Evolutionary conservation across 2,888 invertebrate species (phyloP).

Genomic region (Cactoblastis cactorum): DNA sequence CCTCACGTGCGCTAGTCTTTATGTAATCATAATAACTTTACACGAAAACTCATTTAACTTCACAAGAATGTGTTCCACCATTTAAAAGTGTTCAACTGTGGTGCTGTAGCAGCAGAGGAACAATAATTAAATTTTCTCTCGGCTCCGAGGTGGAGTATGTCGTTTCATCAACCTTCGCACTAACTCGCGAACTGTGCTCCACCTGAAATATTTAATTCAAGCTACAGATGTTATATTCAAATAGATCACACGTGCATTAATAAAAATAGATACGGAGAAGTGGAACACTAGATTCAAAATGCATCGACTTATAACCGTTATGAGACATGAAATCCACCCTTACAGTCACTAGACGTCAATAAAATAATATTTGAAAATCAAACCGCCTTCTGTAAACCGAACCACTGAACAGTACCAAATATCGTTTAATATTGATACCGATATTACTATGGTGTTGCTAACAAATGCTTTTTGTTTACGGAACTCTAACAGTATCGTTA

Average conservation of each 20-base stretch:
- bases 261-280: too few relatives aligned
- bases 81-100: constrained; percentile 68
- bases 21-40: constrained; percentile 59
- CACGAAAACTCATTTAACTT: constrained; percentile 62
- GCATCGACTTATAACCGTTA: too few relatives aligned
- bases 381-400: too few relatives aligned
- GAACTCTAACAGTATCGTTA: too few relatives aligned
- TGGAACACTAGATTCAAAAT: too few relatives aligned
- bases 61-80: constrained; percentile 59
- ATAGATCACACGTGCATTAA: constrained; percentile 9
- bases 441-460: too few relatives aligned
- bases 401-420: too few relatives aligned
- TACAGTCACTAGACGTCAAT: too few relatives aligned
- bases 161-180: constrained; percentile 67
- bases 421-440: too few relatives aligned
- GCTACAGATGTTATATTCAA: constrained; percentile 13
- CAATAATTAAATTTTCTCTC: constrained; percentile 73
- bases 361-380: too few relatives aligned
- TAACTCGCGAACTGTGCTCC: constrained; percentile 56
- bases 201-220: constrained; percentile 71
- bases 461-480: too few relatives aligned
- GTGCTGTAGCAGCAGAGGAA: constrained; percentile 54
- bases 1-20: constrained; percentile 29
- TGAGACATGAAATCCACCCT: too few relatives aligned
- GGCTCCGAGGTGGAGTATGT: constrained; percentile 61